Base-by-base conservation (phyloP, 1,140 invertebrate species). In the Potamilus streckersoni region DNA sequence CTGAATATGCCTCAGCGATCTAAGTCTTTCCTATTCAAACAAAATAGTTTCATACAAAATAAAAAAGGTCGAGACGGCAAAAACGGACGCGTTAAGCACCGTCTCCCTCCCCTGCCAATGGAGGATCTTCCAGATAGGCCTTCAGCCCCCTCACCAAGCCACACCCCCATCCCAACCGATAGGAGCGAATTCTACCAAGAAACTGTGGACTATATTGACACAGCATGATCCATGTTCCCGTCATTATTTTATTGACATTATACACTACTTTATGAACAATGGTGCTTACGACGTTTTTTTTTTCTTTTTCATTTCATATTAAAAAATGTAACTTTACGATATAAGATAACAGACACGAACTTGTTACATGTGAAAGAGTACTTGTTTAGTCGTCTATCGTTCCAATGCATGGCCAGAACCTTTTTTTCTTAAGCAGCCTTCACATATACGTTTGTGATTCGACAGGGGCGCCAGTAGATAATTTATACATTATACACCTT, bases 151-250 rank as follows among this genome's bases (percentile, higher is more conserved):
- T 79, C 81, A 3, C 81, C 81, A 16, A 73, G 73, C 20, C 64
- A 69, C 27, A 82, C 79, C 3, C 81, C 81, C 14, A 73, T 71
- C 2, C 58, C 76, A 13, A 68, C 75, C 19, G 78, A 69, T n/a
- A 74, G 74, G 69, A 71, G 76, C 68, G 62, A 77, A 27, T 20
- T 72, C 19, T 61, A 77, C 16, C 79, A 79, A 16, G 78, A 80
- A 64, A 75, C 80, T 14, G 69, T 82, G 5, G 81, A 82, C 57
- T 80, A 76, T 55, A 70, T 82, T 59, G 81, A 82, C 56, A 65
- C 75, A 49, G 62, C 70, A 0, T 80, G 65, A 73, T 61, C 14
- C 14, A n/a, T 20, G 20, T 58, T 31, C 60, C 68, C 68, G 60
- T 69, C 11, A 13, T 27, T 20, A 56, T 62, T 0, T 62, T 5